Evolutionary conservation across 2,797 vertebrate species (phyloP).

Genomic region (Hippopotamyrus pictus): DNA sequence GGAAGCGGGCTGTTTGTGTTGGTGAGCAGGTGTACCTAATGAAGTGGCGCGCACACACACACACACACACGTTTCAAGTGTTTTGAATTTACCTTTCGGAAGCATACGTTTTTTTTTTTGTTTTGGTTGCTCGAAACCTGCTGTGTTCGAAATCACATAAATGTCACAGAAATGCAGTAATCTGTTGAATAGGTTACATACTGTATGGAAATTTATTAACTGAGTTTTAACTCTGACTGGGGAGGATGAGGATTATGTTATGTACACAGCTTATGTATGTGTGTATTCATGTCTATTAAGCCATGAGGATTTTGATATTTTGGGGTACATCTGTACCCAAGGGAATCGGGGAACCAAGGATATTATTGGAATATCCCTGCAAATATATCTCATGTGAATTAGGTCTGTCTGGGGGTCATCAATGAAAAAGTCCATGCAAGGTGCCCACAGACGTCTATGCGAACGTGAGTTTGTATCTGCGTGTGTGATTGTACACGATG

Average conservation of each 20-base stretch:
- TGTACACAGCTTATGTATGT: background rate
- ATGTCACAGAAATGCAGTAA: background rate
- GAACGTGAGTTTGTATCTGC: constrained; percentile 18
- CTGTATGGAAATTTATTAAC: background rate
- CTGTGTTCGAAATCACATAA: background rate
- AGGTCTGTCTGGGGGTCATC: background rate
- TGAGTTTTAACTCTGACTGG: background rate
- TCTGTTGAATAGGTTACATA: background rate
- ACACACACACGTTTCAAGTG: background rate
- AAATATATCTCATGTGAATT: background rate
- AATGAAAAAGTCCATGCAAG: background rate
- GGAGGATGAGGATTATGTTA: background rate
- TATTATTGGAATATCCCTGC: background rate
- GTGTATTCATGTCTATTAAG: background rate
- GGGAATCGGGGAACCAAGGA: background rate
- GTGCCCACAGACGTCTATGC: constrained; percentile 8
- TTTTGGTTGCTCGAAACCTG: background rate
- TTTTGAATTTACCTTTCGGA: background rate
- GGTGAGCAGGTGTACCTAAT: background rate
- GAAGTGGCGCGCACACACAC: background rate
- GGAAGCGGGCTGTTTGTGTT: background rate
- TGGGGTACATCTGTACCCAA: background rate
- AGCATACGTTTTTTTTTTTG: background rate
- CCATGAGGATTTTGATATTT: background rate
- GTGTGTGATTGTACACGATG: constrained; percentile 5